These are phyloP conservation scores for Scelioninae gen. 2 DNA, from an alignment of 2,888 invertebrate species.

Conservation along the genomic window DNA sequence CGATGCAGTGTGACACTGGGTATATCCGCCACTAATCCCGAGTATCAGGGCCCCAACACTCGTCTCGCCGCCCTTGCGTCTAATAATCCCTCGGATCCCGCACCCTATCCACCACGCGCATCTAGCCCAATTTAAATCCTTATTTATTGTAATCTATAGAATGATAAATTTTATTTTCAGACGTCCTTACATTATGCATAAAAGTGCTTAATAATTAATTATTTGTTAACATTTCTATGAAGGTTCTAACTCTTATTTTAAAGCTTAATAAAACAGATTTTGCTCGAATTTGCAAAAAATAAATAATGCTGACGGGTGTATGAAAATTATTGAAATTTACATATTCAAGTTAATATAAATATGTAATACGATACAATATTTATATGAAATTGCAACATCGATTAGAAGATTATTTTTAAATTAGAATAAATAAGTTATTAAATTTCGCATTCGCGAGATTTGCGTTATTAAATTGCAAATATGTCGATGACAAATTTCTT, in stretches of 20 bases:
- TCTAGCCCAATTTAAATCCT: slow-evolving; percentile 23
- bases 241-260: neutral
- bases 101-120: slow-evolving; percentile 18
- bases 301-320: no score
- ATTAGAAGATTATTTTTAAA: slow-evolving; percentile 7
- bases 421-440: slow-evolving; percentile 7
- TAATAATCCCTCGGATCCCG: slow-evolving; percentile 46
- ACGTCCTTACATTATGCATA: neutral
- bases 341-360: no score
- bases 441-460: slow-evolving; percentile 1
- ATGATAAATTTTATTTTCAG: neutral
- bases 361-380: no score
- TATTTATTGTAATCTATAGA: slow-evolving; percentile 25
- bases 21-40: slow-evolving; percentile 29
- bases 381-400: neutral
- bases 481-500: slow-evolving; percentile 6
- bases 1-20: neutral
- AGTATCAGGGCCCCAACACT: slow-evolving; percentile 26
- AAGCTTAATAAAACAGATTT: no score
- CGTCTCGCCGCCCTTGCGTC: slow-evolving; percentile 27
- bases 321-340: no score
- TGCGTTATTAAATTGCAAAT: slow-evolving; percentile 14
- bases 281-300: no score
- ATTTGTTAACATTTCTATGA: neutral
- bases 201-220: neutral